These are phyloP conservation scores for Oophaga pumilio DNA, from an alignment of 2,113 vertebrate genomes.

Conservation along the genomic window DNA sequence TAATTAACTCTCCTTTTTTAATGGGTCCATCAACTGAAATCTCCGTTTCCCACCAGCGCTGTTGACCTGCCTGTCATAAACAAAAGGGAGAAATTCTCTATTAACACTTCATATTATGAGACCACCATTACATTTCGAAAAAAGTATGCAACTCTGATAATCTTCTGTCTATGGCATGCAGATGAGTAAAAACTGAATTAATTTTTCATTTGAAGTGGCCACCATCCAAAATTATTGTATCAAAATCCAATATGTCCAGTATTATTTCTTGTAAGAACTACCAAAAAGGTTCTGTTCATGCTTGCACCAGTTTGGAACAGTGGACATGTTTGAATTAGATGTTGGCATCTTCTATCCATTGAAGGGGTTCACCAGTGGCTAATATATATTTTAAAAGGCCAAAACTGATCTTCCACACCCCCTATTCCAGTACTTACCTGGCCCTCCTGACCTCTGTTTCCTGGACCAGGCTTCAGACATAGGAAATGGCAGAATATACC, in stretches of 20 bases:
- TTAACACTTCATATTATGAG: neutral
- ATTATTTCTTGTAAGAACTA: too few species aligned
- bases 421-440: too few species aligned
- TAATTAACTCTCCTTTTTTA: slow-evolving; percentile 92
- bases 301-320: too few species aligned
- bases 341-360: too few species aligned
- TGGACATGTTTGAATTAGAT: too few species aligned
- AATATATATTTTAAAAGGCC: too few species aligned
- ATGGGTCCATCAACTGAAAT: slow-evolving; percentile 89
- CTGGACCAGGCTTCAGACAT: too few species aligned
- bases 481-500: too few species aligned
- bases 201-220: neutral
- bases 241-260: neutral
- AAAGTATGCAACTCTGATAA: neutral
- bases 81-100: neutral
- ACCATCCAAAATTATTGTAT: neutral
- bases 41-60: slow-evolving; percentile 98
- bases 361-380: too few species aligned
- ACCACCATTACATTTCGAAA: neutral
- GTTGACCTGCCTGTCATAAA: slow-evolving; percentile 83
- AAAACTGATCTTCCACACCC: too few species aligned
- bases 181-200: neutral
- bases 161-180: neutral
- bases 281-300: too few species aligned
- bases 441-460: too few species aligned